Conservation (phyloP, 2,888 invertebrate species). For the Aspidiotus destructor region DNA sequence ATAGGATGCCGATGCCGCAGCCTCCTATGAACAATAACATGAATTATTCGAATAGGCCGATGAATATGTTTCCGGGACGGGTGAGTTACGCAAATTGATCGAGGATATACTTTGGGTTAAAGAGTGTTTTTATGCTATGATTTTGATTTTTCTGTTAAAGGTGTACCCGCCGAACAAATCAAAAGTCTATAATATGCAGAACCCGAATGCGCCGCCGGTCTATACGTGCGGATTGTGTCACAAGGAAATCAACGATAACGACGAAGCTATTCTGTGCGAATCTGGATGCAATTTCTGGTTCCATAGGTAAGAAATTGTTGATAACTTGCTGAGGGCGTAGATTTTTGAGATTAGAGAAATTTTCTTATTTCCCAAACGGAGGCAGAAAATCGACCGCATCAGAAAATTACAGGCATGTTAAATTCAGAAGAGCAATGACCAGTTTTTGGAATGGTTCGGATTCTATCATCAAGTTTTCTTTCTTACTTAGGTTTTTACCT, state of each 20-base stretch:
- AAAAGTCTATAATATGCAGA: slow-evolving; percentile 96
- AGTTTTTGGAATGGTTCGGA: too few species aligned
- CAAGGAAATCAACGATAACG: slow-evolving; percentile 97
- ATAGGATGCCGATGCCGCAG: slow-evolving; percentile 38
- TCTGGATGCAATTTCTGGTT: slow-evolving; percentile 99
- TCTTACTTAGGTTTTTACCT: too few species aligned
- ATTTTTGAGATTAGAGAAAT: too few species aligned
- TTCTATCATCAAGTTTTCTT: too few species aligned
- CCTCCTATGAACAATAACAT: slow-evolving; percentile 20
- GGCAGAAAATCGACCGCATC: too few species aligned
- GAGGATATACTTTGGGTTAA: not conserved
- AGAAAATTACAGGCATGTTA: too few species aligned
- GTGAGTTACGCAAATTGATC: slow-evolving; percentile 43
- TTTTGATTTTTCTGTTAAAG: slow-evolving; percentile 39
- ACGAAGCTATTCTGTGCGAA: slow-evolving; percentile 94
- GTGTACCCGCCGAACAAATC: slow-evolving; percentile 88
- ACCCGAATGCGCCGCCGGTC: slow-evolving; percentile 95
- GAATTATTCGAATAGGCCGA: slow-evolving; percentile 55
- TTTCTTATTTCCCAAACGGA: too few species aligned
- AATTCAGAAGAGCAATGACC: too few species aligned
- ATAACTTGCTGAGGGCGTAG: too few species aligned
- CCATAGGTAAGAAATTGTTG: slow-evolving; percentile 59
- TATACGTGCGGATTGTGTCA: slow-evolving; percentile 97
- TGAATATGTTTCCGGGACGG: slow-evolving; percentile 85
- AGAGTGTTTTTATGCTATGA: not conserved